phyloP scores from a whole-genome alignment of 92 coral and sea anemone species.

The Epizoanthus ramosus region DNA sequence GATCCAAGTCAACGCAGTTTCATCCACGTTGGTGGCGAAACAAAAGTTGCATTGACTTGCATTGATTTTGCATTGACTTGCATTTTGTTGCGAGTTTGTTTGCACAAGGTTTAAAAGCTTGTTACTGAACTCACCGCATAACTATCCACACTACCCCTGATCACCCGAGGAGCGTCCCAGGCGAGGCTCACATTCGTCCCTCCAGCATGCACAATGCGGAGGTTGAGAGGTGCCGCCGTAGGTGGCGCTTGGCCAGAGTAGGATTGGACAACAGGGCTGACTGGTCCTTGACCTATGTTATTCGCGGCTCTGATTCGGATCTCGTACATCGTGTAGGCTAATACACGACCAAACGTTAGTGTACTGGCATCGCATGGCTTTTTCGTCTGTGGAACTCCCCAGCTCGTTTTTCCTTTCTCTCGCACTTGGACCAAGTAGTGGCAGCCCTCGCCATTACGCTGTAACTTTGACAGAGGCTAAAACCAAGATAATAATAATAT shows the following conservation, averaged over 20 bases:
- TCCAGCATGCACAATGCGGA: slow-evolving; percentile 3
- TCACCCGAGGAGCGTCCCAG: slow-evolving; percentile 14
- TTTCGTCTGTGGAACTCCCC: neutral
- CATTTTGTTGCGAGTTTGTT: neutral
- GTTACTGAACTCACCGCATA: slow-evolving; percentile 12
- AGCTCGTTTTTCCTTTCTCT: neutral
- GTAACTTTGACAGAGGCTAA: slow-evolving; percentile 17
- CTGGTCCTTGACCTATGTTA: slow-evolving; percentile 13
- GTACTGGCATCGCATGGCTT: neutral
- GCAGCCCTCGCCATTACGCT: slow-evolving; percentile 29
- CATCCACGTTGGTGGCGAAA: too few species aligned
- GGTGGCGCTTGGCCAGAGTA: slow-evolving; percentile 10
- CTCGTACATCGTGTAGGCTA: neutral
- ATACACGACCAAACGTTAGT: too few species aligned
- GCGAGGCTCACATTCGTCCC: neutral
- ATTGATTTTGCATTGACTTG: neutral
- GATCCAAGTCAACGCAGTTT: too few species aligned
- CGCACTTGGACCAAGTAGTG: slow-evolving; percentile 13
- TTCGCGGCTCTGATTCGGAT: slow-evolving; percentile 18
- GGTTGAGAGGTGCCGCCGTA: neutral
- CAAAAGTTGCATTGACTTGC: neutral
- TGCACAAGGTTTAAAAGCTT: neutral
- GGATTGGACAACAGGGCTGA: slow-evolving; percentile 14
- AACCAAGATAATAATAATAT: neutral
- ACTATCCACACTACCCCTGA: slow-evolving; percentile 28